A percentile compares a stretch with the other conserved stretches of the same genome.
Conservation (phyloP, 2,888 invertebrate genomes). For the Amphipyra berbera region DNA sequence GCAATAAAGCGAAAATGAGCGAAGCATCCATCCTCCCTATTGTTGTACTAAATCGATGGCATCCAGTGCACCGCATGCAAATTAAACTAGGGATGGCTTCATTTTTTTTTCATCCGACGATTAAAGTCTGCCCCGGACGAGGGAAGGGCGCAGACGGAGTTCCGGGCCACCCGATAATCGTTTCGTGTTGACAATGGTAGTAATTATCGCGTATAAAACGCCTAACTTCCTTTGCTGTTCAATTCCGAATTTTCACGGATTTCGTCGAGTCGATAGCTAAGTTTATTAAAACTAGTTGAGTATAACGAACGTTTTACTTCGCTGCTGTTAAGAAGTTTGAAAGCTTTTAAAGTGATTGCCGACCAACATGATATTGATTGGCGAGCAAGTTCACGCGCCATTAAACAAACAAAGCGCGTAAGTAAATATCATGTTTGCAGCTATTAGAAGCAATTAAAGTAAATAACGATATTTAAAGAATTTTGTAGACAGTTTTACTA, state of each 20-base stretch:
- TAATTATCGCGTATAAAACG: conserved; percentile 69
- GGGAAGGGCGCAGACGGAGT: conserved; percentile 59
- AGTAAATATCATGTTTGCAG: not conserved
- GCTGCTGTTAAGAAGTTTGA: conserved; percentile 33
- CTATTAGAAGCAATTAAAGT: conserved; percentile 26
- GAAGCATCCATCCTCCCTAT: conserved; percentile 60
- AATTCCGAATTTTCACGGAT: conserved; percentile 33
- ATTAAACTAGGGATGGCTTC: conserved; percentile 69
- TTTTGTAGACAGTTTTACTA: conserved; percentile 2
- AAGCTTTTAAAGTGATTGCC: conserved; percentile 47
- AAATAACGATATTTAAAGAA: conserved; percentile 14
- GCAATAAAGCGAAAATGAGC: conserved; percentile 52
- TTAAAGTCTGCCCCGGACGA: conserved; percentile 55
- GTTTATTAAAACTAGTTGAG: conserved; percentile 45
- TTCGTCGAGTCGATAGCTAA: conserved; percentile 28
- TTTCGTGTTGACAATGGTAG: conserved; percentile 72
- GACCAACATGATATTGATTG: conserved; percentile 35
- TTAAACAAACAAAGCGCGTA: conserved; percentile 34
- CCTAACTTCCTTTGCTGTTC: conserved; percentile 55
- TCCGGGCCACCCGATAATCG: conserved; percentile 67
- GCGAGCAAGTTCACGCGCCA: conserved; percentile 19
- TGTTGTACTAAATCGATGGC: conserved; percentile 71
- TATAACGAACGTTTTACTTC: conserved; percentile 20
- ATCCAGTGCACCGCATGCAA: conserved; percentile 69
- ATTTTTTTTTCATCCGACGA: conserved; percentile 70